Percentiles rank a stretch among this genome's conserved stretches.
Conservation (phyloP, 1,140 invertebrate species). For the Forficula auricularia region DNA sequence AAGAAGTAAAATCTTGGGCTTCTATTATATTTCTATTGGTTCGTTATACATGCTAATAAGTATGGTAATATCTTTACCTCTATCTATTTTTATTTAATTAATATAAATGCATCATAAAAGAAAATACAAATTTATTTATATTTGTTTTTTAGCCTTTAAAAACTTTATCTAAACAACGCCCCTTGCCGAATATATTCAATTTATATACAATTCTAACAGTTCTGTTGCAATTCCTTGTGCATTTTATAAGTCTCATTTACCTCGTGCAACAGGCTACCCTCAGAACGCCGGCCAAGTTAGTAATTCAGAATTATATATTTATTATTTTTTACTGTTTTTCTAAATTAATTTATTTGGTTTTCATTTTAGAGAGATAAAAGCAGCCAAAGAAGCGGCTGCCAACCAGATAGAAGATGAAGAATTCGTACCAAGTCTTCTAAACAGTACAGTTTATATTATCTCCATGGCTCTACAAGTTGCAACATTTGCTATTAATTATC, state of each 20-base stretch:
- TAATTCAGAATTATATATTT: slow-evolving; percentile 29
- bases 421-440: slow-evolving; percentile 85
- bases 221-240: slow-evolving; percentile 83
- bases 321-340: neutral
- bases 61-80: no score
- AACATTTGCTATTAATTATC: slow-evolving; percentile 97
- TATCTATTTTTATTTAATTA: no score
- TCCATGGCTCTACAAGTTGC: slow-evolving; percentile 92
- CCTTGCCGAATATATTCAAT: slow-evolving; percentile 98
- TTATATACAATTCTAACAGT: slow-evolving; percentile 93
- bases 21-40: no score
- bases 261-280: slow-evolving; percentile 63
- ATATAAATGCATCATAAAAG: no score
- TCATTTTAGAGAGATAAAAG: slow-evolving; percentile 5
- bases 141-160: slow-evolving; percentile 65
- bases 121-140: slow-evolving; percentile 13
- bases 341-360: slow-evolving; percentile 2
- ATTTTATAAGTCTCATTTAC: slow-evolving; percentile 82
- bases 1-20: no score
- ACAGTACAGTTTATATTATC: slow-evolving; percentile 96
- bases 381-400: neutral
- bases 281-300: slow-evolving; percentile 45
- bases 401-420: slow-evolving; percentile 61
- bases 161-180: slow-evolving; percentile 78
- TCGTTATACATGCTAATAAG: no score